Conservation (phyloP, 1,140 invertebrate genomes). For the fruit fly (Drosophila melanogaster) region Release_6_plus_ISO1_MT NT_033779.5:6330001-6330500, state of each 20-base stretch:
- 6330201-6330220: constrained; percentile 51
- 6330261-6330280: constrained; percentile 81
- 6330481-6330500: constrained; percentile 61
- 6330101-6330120: constrained; percentile 52
- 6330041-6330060: constrained; percentile 13
- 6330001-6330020: constrained; percentile 29
- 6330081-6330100: constrained; percentile 37
- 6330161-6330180: constrained; percentile 85
- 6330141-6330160: constrained; percentile 92
- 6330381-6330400: constrained; percentile 59
- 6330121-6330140: constrained; percentile 93
- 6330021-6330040: constrained; percentile 2
- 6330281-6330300: constrained; percentile 77
- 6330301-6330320: constrained; percentile 66
- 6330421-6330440: constrained; percentile 47
- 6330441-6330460: constrained; percentile 64
- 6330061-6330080: constrained; percentile 11
- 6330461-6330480: constrained; percentile 75
- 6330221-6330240: constrained; percentile 74
- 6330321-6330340: constrained; percentile 72
- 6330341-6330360: constrained; percentile 54
- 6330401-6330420: constrained; percentile 68
- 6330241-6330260: constrained; percentile 76
- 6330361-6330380: constrained; percentile 48
- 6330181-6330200: constrained; percentile 56